phyloP scores from a whole-genome alignment of 30 jellyfish, hydroid and myxozoan genomes.

The Pseudorhiza aurosa region DNA sequence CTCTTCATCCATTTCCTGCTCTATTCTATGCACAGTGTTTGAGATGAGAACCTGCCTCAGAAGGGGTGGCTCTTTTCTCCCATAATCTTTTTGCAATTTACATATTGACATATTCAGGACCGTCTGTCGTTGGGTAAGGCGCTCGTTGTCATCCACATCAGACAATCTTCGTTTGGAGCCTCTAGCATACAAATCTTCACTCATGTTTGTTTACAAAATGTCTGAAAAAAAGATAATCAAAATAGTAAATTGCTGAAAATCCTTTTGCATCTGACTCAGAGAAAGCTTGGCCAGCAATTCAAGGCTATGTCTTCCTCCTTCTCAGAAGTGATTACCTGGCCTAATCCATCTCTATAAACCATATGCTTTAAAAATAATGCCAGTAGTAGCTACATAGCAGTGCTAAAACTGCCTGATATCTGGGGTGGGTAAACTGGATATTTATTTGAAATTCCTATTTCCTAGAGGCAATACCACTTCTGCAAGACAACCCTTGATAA shows the following conservation, averaged over 20 bases:
- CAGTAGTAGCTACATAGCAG: too few relatives aligned
- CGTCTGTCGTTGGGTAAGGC: constrained; percentile 90
- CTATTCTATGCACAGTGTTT: constrained; percentile 86
- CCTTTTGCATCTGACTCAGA: neutral
- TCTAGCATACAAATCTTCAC: constrained; percentile 74
- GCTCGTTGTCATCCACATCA: constrained; percentile 91
- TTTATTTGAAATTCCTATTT: too few relatives aligned
- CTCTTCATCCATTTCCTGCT: constrained; percentile 92
- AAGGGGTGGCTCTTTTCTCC: constrained; percentile 89
- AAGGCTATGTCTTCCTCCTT: too few relatives aligned
- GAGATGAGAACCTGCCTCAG: constrained; percentile 75
- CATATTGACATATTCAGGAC: constrained; percentile 93
- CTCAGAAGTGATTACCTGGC: too few relatives aligned
- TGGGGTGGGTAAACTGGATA: too few relatives aligned
- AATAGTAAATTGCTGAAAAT: neutral
- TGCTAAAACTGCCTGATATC: too few relatives aligned
- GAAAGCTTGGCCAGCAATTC: too few relatives aligned
- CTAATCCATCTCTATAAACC: too few relatives aligned
- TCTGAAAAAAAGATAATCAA: neutral
- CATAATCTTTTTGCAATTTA: constrained; percentile 86
- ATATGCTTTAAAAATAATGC: too few relatives aligned
- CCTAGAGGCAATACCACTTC: too few relatives aligned
- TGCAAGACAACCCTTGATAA: too few relatives aligned
- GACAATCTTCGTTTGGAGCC: constrained; percentile 93
- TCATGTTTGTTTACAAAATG: constrained; percentile 19